phyloP scores from a whole-genome alignment of 1,140 invertebrate genomes.

The Varroa destructor region DNA sequence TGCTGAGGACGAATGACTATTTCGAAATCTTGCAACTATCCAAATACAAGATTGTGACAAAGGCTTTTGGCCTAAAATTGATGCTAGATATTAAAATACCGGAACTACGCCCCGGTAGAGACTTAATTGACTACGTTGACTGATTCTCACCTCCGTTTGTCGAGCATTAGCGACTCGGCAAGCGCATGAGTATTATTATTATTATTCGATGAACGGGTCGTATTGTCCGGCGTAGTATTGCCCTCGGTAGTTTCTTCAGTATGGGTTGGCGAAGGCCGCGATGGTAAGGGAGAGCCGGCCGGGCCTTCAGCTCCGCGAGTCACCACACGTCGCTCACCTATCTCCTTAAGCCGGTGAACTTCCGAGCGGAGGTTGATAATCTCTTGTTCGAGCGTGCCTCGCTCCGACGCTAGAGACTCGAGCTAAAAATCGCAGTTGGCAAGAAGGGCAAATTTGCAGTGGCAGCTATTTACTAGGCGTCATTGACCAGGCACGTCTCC shows the following conservation, averaged over 20 bases:
- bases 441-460: too few species aligned
- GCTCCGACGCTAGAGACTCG: not conserved
- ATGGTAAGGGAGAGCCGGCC: not conserved
- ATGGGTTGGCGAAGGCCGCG: slow-evolving; percentile 5
- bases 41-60: too few species aligned
- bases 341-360: slow-evolving; percentile 2
- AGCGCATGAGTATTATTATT: slow-evolving; percentile 21
- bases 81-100: too few species aligned
- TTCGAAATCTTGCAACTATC: too few species aligned
- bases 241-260: slow-evolving; percentile 5
- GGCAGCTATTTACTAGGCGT: too few species aligned
- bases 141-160: not conserved
- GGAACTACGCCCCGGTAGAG: too few species aligned
- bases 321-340: too few species aligned
- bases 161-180: slow-evolving; percentile 11
- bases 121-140: too few species aligned
- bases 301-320: not conserved
- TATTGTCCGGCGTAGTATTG: not conserved
- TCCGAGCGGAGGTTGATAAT: slow-evolving; percentile 18
- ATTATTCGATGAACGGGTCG: slow-evolving; percentile 11
- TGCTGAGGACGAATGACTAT: too few species aligned
- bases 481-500: too few species aligned
- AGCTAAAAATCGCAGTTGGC: not conserved
- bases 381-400: slow-evolving; percentile 10
- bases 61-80: too few species aligned